Evolutionary conservation across 2,797 vertebrate species (phyloP), one percentile per base, ranked within the genome.

Genomic region (Corythornis leucogaster): DNA sequence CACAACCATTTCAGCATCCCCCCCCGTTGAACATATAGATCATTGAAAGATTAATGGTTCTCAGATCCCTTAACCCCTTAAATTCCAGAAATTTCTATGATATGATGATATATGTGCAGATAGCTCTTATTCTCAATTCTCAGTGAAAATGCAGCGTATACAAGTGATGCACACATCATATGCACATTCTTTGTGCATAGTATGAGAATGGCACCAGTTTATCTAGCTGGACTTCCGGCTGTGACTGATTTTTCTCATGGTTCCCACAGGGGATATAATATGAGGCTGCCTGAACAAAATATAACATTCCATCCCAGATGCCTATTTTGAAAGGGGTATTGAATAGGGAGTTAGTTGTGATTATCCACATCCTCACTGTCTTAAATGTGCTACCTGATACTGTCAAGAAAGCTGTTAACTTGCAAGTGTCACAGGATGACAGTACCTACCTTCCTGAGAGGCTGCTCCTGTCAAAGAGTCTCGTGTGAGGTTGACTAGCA

Each of bases 81-180:
- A n/a, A 85, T 68, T 50, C 33, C n/a, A 63, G 53, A 40, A 43
- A 48, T 45, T 67, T 48, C 9, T 38, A 4, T 28, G 40, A 31
- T 50, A 42, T 7, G 26, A 26, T 50, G 48, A 50, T 50, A 50
- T 35, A 12, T 28, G 13, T 48, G 24, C 30, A 22, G 53, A 31
- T 31, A 46, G 59, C 14, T 50, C 51, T 30, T 18, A 16, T 13
- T 66, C 30, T 28, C 48, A 28, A 0, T 43, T 57, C 15, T 42
- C 2, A 0, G 26, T 57, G 59, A 46, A 71, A 17, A 25, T 10
- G 26, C 8, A 28, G n/a, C 3, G 2, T 3, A 6, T n/a, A 25
- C 9, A 69, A 42, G 19, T 0, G 2, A 12, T 17, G 17, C 22
- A n/a, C 15, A 9, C 5, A 0, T 38, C n/a, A 10, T 40, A 40